Percentiles rank a stretch among this genome's conserved stretches.
phyloP scores from a whole-genome alignment of 1,140 invertebrate genomes.

The Triops cancriformis region DNA sequence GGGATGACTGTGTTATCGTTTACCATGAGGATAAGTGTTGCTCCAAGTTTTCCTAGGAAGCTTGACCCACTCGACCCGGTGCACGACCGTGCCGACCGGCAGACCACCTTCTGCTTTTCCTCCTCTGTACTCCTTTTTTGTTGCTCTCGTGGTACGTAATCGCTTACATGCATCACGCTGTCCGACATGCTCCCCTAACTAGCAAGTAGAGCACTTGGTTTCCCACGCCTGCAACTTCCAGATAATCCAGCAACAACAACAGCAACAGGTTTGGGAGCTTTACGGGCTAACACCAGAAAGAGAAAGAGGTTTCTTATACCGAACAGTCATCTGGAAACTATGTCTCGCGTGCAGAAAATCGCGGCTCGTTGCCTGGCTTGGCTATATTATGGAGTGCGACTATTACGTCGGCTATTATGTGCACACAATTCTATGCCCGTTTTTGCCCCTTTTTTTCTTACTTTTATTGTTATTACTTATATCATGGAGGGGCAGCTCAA shows the following conservation, averaged over 20 bases:
- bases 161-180: constrained; percentile 11
- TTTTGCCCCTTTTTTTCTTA: neutral
- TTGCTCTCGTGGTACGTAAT: neutral
- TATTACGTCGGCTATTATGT: constrained; percentile 1
- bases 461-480: neutral
- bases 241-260: neutral
- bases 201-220: neutral
- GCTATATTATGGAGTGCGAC: constrained; percentile 1
- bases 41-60: neutral
- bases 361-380: neutral
- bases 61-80: neutral
- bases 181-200: constrained; percentile 2
- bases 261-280: neutral
- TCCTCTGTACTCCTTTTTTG: neutral
- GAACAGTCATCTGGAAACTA: neutral
- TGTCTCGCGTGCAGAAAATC: constrained; percentile 12
- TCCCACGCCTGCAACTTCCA: constrained; percentile 7
- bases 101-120: neutral
- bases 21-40: too few relatives aligned
- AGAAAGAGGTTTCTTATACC: neutral
- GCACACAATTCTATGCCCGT: neutral
- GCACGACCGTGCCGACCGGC: neutral
- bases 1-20: too few relatives aligned
- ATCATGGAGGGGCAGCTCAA: neutral
- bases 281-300: neutral